phyloP scores from a whole-genome alignment of 2,888 invertebrate species.

The Apeira syringaria region DNA sequence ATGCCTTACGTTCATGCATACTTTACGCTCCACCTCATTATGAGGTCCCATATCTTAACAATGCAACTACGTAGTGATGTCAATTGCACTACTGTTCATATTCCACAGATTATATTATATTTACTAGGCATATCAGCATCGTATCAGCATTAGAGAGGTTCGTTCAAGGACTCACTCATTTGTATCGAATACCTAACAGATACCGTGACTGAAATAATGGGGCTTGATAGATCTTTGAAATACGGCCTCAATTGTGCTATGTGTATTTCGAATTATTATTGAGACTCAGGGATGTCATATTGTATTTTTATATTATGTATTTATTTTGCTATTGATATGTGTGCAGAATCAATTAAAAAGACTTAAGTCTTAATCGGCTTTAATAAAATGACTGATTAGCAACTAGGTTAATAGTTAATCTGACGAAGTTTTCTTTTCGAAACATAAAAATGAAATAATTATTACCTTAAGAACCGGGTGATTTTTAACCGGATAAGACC shows the following conservation, averaged over 20 bases:
- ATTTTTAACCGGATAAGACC: too few relatives aligned
- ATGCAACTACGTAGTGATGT: slow-evolving; percentile 15
- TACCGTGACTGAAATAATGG: slow-evolving; percentile 28
- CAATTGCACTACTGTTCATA: slow-evolving; percentile 19
- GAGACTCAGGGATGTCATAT: slow-evolving; percentile 1
- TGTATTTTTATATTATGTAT: too few relatives aligned
- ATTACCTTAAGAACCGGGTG: too few relatives aligned
- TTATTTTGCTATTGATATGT: too few relatives aligned
- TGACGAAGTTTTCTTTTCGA: too few relatives aligned
- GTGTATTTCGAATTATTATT: slow-evolving; percentile 1
- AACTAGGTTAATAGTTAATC: too few relatives aligned
- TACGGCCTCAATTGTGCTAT: slow-evolving; percentile 12
- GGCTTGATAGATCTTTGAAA: slow-evolving; percentile 14
- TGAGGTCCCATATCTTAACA: slow-evolving; percentile 6
- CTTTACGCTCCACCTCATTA: background rate
- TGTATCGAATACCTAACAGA: slow-evolving; percentile 20
- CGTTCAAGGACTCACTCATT: slow-evolving; percentile 24
- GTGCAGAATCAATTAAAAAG: too few relatives aligned
- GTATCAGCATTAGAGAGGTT: slow-evolving; percentile 31
- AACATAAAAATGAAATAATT: too few relatives aligned
- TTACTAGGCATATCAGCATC: slow-evolving; percentile 6
- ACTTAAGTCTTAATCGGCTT: too few relatives aligned
- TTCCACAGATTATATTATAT: slow-evolving; percentile 1
- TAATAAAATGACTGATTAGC: too few relatives aligned
- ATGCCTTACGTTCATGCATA: background rate